A percentile compares a stretch with the other conserved stretches of the same genome.
Evolutionary conservation across 2,888 invertebrate genomes (phyloP).

Genomic region (Prenolepis imparis): DNA sequence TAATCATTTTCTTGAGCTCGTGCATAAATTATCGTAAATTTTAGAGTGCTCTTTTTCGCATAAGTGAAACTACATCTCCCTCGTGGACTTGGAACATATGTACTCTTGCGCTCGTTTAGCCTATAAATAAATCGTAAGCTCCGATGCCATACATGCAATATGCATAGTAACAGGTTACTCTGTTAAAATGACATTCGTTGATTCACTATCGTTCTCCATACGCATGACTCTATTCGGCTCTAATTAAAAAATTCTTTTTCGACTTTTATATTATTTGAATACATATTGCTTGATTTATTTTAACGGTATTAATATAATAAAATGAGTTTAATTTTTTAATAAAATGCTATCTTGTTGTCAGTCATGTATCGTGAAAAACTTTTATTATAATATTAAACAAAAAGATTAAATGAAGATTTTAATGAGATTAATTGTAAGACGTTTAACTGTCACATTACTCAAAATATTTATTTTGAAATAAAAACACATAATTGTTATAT

Average conservation of each 20-base stretch:
- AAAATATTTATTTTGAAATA: no score
- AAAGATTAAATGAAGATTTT: no score
- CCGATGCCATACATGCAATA: conserved; percentile 25
- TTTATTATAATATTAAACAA: no score
- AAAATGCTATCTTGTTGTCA: not conserved
- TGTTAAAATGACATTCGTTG: conserved; percentile 37
- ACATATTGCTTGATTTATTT: not conserved
- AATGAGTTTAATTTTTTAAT: not conserved
- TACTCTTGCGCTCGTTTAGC: conserved; percentile 20
- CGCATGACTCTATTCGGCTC: not conserved
- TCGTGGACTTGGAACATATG: conserved; percentile 68
- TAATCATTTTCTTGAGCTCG: conserved; percentile 79
- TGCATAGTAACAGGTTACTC: not conserved
- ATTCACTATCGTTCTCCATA: not conserved
- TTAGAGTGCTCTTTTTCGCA: conserved; percentile 68
- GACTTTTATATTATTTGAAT: not conserved
- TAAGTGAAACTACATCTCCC: conserved; percentile 67
- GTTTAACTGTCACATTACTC: no score
- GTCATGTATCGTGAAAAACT: no score
- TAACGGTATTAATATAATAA: not conserved
- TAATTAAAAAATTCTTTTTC: not conserved
- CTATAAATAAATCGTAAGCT: conserved; percentile 37
- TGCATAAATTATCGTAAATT: conserved; percentile 59
- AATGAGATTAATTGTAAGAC: no score
- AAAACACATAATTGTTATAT: no score